These are phyloP conservation scores for Cebus imitator DNA, from an alignment of 2,113 vertebrate genomes.

Conservation along the genomic window DNA sequence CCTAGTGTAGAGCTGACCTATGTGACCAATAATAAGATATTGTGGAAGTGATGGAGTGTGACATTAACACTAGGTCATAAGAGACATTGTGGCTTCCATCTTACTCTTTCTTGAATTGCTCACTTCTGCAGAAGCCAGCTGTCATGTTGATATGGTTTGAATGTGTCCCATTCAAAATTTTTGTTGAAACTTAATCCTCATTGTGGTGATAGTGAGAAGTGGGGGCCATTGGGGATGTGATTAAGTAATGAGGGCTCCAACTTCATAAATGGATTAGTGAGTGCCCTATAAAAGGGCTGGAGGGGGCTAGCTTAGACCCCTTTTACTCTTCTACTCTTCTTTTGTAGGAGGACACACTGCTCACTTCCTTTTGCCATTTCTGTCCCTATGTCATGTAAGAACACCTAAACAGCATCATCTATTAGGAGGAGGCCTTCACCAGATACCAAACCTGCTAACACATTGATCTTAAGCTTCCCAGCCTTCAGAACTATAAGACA, in stretches of 20 bases:
- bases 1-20: neutral
- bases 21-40: neutral
- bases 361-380: neutral
- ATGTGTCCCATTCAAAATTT: neutral
- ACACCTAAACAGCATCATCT: neutral
- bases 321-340: neutral
- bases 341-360: neutral
- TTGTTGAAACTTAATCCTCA: neutral
- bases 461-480: neutral
- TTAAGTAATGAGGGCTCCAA: neutral
- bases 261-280: neutral
- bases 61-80: neutral
- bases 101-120: neutral
- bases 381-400: neutral
- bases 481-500: neutral
- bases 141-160: neutral
- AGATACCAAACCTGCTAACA: neutral
- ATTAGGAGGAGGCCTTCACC: neutral
- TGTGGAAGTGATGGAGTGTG: neutral
- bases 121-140: neutral
- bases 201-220: neutral
- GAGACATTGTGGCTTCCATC: neutral
- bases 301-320: neutral
- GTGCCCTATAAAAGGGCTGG: neutral
- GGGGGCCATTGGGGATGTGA: neutral